These are phyloP conservation scores for Elegia similella DNA, from an alignment of 2,888 invertebrate genomes.

Conservation along the genomic window DNA sequence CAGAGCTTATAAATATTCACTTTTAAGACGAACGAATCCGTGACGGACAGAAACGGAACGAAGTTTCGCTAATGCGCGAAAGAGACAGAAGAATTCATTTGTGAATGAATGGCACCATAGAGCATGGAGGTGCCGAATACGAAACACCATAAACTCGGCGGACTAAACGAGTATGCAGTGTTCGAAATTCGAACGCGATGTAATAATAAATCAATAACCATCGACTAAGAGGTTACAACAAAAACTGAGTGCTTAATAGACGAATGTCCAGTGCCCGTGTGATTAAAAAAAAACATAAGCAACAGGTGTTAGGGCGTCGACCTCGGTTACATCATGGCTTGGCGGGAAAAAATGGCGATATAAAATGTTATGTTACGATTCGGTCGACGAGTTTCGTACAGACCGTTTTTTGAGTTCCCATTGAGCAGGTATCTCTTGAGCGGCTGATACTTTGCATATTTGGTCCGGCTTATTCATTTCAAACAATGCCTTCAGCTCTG, in stretches of 20 bases:
- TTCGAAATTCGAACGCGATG: conserved; percentile 22
- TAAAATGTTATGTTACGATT: conserved; percentile 44
- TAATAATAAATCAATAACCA: conserved; percentile 62
- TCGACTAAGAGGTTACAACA: conserved; percentile 47
- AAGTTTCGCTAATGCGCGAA: not conserved
- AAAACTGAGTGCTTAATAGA: conserved; percentile 63
- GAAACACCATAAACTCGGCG: conserved; percentile 16
- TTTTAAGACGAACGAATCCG: conserved; percentile 8
- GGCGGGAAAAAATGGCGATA: conserved; percentile 56
- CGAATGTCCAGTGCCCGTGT: conserved; percentile 50
- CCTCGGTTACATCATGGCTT: conserved; percentile 64
- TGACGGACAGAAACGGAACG: not conserved
- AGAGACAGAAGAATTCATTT: conserved; percentile 7
- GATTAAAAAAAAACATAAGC: conserved; percentile 45
- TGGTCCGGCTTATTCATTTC: conserved; percentile 12
- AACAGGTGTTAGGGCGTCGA: conserved; percentile 57
- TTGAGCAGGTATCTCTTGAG: conserved; percentile 30
- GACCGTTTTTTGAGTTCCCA: conserved; percentile 41
- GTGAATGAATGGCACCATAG: conserved; percentile 16
- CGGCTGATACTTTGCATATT: conserved; percentile 14
- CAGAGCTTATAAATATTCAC: conserved; percentile 17
- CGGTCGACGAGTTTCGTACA: conserved; percentile 44
- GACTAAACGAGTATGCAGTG: conserved; percentile 6
- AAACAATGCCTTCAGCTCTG: conserved; percentile 11
- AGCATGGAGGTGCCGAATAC: conserved; percentile 9